Conservation (phyloP, 2,113 vertebrate species). For the Oostethus manadensis region DNA sequence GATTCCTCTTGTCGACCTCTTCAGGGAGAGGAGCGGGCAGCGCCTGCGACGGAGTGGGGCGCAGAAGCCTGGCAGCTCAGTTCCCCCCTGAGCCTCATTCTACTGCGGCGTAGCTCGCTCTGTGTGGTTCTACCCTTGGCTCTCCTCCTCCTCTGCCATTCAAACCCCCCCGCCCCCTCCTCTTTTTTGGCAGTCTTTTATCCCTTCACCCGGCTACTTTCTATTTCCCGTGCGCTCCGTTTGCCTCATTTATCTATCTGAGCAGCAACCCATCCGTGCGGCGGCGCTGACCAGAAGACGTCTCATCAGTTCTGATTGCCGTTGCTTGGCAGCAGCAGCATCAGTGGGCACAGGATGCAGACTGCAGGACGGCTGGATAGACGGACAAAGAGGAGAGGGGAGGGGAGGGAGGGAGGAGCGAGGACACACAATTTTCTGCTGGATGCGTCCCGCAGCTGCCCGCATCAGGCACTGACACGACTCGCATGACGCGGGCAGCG, state of each 20-base stretch:
- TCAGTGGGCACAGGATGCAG: conserved; percentile 48
- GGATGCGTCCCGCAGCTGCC: conserved; percentile 56
- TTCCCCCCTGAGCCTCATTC: conserved; percentile 52
- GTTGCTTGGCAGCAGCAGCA: conserved; percentile 46
- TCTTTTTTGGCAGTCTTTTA: conserved; percentile 12
- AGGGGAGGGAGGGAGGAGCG: conserved; percentile 8
- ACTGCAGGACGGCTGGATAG: conserved; percentile 60
- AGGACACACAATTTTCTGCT: conserved; percentile 44
- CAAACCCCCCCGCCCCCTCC: conserved; percentile 20
- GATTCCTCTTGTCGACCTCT: conserved; percentile 25
- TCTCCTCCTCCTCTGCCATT: conserved; percentile 31
- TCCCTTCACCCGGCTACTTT: conserved; percentile 19
- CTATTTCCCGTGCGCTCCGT: not conserved
- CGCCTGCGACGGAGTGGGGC: conserved; percentile 11
- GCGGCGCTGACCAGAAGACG: conserved; percentile 47
- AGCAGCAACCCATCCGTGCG: conserved; percentile 37
- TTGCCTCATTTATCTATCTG: conserved; percentile 34
- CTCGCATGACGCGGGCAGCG: conserved; percentile 27
- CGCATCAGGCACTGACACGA: conserved; percentile 48
- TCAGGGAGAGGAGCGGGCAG: conserved; percentile 34
- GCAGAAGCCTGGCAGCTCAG: conserved; percentile 37
- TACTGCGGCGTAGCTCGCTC: conserved; percentile 51
- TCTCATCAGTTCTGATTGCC: conserved; percentile 43
- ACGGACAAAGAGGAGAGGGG: conserved; percentile 33
- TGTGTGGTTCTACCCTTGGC: conserved; percentile 25